Percentiles rank a stretch among this genome's conserved stretches.
phyloP scores from a whole-genome alignment of 2,888 invertebrate genomes.

The Arenicola marina region DNA sequence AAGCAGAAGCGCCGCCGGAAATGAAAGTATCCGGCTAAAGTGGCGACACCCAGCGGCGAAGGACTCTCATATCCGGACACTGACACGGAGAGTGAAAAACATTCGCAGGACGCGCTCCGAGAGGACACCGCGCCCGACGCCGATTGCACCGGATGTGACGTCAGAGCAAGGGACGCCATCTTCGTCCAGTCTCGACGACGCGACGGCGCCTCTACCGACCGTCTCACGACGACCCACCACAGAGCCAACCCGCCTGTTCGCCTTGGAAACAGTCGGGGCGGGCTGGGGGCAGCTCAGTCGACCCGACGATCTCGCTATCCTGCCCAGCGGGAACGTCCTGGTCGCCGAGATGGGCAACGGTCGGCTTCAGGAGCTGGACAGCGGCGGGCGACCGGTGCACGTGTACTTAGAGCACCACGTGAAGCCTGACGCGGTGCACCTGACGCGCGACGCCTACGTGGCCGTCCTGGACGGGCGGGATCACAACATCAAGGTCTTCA shows the following conservation, averaged over 20 bases:
- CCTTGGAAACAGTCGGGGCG: neutral
- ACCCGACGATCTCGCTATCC: neutral
- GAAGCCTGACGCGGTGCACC: slow-evolving; percentile 1
- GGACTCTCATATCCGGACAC: too few species aligned
- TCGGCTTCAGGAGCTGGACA: slow-evolving; percentile 6
- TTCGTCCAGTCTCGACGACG: too few species aligned
- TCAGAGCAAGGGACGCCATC: too few species aligned
- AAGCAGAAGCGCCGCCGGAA: too few species aligned
- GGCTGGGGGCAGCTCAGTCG: neutral
- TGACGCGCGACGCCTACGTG: slow-evolving; percentile 10
- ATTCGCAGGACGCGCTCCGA: too few species aligned
- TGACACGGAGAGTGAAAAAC: too few species aligned
- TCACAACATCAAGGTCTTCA: slow-evolving; percentile 11
- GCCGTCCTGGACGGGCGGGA: neutral
- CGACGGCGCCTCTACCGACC: too few species aligned
- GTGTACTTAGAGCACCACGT: neutral
- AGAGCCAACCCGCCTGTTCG: neutral
- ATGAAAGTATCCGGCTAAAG: too few species aligned
- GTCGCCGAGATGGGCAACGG: slow-evolving; percentile 5
- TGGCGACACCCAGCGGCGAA: too few species aligned
- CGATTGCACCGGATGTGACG: too few species aligned
- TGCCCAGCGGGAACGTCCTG: slow-evolving; percentile 8
- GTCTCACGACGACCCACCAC: neutral
- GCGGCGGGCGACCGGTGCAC: neutral
- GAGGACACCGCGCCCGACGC: too few species aligned